Evolutionary conservation across 2,888 invertebrate genomes (phyloP).

Genomic region (Patella caerulea): DNA sequence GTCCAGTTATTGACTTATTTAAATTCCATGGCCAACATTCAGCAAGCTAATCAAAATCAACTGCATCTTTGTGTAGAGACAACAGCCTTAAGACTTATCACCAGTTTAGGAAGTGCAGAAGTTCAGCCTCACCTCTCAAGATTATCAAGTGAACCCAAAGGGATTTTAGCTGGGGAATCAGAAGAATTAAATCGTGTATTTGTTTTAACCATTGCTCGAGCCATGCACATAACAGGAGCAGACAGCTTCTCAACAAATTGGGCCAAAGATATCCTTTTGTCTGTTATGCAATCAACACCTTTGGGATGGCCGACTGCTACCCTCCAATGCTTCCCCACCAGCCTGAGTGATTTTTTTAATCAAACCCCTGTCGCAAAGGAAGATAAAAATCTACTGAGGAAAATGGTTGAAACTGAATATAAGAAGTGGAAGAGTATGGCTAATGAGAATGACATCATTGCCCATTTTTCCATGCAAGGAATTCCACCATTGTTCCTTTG

Average conservation of each 20-base stretch:
- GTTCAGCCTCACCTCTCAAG: slow-evolving; percentile 94
- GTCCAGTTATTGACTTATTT: slow-evolving; percentile 92
- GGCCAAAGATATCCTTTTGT: slow-evolving; percentile 90
- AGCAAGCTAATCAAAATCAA: slow-evolving; percentile 95
- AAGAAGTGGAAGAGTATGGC: slow-evolving; percentile 94
- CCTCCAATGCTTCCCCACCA: slow-evolving; percentile 89
- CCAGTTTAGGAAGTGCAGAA: slow-evolving; percentile 92
- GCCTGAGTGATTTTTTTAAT: slow-evolving; percentile 88
- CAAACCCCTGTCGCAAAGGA: slow-evolving; percentile 74
- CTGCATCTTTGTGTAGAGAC: slow-evolving; percentile 92
- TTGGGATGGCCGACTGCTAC: slow-evolving; percentile 96
- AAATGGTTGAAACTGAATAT: slow-evolving; percentile 79
- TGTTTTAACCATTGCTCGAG: slow-evolving; percentile 92
- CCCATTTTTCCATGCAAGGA: slow-evolving; percentile 94
- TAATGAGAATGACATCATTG: slow-evolving; percentile 95
- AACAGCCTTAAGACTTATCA: slow-evolving; percentile 87
- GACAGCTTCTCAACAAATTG: slow-evolving; percentile 81
- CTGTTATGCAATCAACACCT: slow-evolving; percentile 93
- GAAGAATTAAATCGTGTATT: slow-evolving; percentile 94
- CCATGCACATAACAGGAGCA: slow-evolving; percentile 88
- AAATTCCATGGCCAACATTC: slow-evolving; percentile 90
- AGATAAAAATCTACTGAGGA: slow-evolving; percentile 89
- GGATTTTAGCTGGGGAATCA: slow-evolving; percentile 87
- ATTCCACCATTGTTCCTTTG: slow-evolving; percentile 91
- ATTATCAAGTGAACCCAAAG: slow-evolving; percentile 90